Evolutionary conservation across 2,888 invertebrate species (phyloP).

Genomic region (Phalangium opilio): DNA sequence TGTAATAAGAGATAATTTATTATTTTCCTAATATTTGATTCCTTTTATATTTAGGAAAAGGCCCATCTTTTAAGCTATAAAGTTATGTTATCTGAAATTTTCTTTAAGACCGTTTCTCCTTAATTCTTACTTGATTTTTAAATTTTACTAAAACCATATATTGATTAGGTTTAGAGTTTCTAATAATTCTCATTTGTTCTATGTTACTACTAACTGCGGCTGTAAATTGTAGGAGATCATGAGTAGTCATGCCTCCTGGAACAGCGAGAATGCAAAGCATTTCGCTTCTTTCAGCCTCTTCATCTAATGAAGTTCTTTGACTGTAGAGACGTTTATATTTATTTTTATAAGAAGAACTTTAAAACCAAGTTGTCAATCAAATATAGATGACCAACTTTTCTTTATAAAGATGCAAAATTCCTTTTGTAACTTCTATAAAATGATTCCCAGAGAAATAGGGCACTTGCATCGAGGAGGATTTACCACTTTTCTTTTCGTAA

Average conservation of each 20-base stretch:
- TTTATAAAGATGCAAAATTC: conserved; percentile 90
- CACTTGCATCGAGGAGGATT: conserved; percentile 21
- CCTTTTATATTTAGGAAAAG: no score
- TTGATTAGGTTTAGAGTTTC: conserved; percentile 76
- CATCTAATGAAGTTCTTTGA: conserved; percentile 53
- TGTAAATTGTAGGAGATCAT: conserved; percentile 83
- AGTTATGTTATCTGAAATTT: no score
- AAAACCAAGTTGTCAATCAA: neutral
- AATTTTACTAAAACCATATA: conserved; percentile 94
- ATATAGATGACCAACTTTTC: conserved; percentile 69
- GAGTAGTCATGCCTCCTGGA: conserved; percentile 76
- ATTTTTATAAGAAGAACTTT: neutral
- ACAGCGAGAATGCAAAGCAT: conserved; percentile 77
- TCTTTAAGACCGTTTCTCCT: no score
- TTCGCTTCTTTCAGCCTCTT: conserved; percentile 48
- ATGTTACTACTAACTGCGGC: conserved; percentile 65
- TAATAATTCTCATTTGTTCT: conserved; percentile 74
- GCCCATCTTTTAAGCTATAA: no score
- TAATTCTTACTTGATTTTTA: conserved; percentile 34
- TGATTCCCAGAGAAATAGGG: conserved; percentile 90
- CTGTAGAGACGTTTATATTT: conserved; percentile 33
- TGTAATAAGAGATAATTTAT: no score
- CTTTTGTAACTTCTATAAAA: conserved; percentile 88
- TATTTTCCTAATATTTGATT: no score
- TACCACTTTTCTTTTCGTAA: no score